Conservation (phyloP, 2,113 vertebrate species). For the Stegastes partitus region DNA sequence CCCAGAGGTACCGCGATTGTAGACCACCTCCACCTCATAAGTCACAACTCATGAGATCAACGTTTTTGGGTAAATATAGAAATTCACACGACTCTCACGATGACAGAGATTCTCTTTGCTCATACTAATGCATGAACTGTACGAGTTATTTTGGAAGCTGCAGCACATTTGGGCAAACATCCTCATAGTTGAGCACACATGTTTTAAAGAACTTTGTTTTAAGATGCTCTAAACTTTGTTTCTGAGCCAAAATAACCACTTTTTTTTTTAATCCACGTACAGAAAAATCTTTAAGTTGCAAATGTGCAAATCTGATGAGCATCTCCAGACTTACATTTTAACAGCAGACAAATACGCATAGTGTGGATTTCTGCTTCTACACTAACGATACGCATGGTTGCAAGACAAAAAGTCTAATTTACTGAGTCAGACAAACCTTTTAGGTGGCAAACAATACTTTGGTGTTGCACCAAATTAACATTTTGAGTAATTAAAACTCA, state of each 20-base stretch:
- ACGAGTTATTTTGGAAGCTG: too few relatives aligned
- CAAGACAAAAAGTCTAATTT: too few relatives aligned
- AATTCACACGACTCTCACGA: constrained; percentile 1
- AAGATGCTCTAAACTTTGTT: not conserved
- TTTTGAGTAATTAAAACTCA: too few relatives aligned
- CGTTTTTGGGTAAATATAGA: constrained; percentile 49
- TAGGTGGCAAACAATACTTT: too few relatives aligned
- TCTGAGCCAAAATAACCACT: not conserved
- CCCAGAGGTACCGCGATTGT: constrained; percentile 47
- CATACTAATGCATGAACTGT: not conserved
- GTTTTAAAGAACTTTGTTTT: not conserved
- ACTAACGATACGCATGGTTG: too few relatives aligned
- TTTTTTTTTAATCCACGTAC: not conserved
- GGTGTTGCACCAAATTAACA: too few relatives aligned
- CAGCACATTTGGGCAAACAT: not conserved
- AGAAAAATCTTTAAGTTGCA: not conserved
- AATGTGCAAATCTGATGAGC: not conserved
- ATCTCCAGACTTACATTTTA: constrained; percentile 1
- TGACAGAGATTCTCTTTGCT: not conserved
- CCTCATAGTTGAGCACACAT: not conserved
- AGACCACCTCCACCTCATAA: constrained; percentile 51
- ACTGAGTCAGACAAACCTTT: too few relatives aligned
- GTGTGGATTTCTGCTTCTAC: constrained; percentile 18
- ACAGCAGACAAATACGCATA: not conserved
- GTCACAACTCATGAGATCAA: constrained; percentile 31